Conservation (phyloP, 2,888 invertebrate genomes). For the Bellardia bayeri region DNA sequence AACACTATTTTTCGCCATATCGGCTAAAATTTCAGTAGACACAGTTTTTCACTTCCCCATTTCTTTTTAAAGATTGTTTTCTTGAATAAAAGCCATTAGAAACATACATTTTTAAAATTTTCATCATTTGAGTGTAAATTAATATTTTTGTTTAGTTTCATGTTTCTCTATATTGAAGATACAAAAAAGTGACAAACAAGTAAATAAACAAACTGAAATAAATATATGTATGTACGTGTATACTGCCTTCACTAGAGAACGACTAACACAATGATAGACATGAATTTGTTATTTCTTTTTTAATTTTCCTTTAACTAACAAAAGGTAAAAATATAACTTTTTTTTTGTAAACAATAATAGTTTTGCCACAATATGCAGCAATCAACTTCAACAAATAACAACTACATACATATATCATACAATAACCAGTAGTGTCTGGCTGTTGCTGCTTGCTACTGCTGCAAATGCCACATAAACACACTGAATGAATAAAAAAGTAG, state of each 20-base stretch:
- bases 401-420: not conserved
- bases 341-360: conserved; percentile 48
- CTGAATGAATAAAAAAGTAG: conserved; percentile 3
- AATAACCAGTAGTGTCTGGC: conserved; percentile 26
- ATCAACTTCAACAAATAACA: conserved; percentile 19
- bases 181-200: conserved; percentile 16
- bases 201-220: conserved; percentile 21
- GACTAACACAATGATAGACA: conserved; percentile 58
- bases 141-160: conserved; percentile 66
- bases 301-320: conserved; percentile 26
- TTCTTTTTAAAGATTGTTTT: conserved; percentile 15
- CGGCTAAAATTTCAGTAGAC: conserved; percentile 41
- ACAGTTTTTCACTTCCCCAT: conserved; percentile 33
- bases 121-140: conserved; percentile 61
- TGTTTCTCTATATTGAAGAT: conserved; percentile 45
- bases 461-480: conserved; percentile 19
- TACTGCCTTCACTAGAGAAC: conserved; percentile 26
- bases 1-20: conserved; percentile 10
- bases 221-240: not conserved
- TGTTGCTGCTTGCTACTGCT: not conserved
- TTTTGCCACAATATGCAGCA: conserved; percentile 47
- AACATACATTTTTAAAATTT: conserved; percentile 23
- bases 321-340: conserved; percentile 43
- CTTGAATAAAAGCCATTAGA: conserved; percentile 27
- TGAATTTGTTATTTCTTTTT: conserved; percentile 30